Evolutionary conservation across 2,888 invertebrate species (phyloP), one percentile per base, ranked within the genome.

Genomic region (Lacanobia oleracea): DNA sequence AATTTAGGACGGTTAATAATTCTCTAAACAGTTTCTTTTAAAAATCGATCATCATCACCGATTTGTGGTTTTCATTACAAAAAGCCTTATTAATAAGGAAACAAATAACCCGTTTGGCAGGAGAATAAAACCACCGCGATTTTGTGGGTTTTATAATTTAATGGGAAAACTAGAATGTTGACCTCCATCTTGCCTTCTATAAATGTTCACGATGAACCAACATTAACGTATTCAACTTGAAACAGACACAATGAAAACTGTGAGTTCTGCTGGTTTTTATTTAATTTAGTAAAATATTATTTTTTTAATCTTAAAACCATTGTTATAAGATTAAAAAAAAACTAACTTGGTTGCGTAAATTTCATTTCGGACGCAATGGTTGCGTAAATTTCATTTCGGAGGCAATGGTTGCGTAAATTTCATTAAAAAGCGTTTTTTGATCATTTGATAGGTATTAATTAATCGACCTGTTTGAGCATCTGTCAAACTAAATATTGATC

Each of bases 241-340:
- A 73, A 74, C 79, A 23, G 45, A 54, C 68, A 68, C 50, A 65
- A 78, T 78, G 77, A 79, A 78, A 74, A 66, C 68, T 33, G 77
- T 78, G 62, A 78, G 77, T 78, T 62, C 21, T 5, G 14, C 43
- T 65, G 66, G 53, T 54, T 54, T 33, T 45, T 72, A 61, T 37
- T 33, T 4, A 23, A 50, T 60, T 8, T 23, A 59, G 4, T 50
- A n/a, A 43, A 43, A 43, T 43, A 6, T 5, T 33, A n/a, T n/a
- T n/a, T n/a, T n/a, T n/a, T n/a, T n/a, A n/a, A n/a, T n/a, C n/a
- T n/a, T n/a, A n/a, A n/a, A n/a, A n/a, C n/a, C n/a, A n/a, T n/a
- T n/a, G n/a, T n/a, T n/a, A n/a, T n/a, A n/a, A n/a, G n/a, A n/a
- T 33, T 4, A 33, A 33, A 33, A 33, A 33, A 33, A 4, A 6